Base-by-base conservation (phyloP, 2,797 vertebrate species). In the Pipistrellus nathusii region DNA sequence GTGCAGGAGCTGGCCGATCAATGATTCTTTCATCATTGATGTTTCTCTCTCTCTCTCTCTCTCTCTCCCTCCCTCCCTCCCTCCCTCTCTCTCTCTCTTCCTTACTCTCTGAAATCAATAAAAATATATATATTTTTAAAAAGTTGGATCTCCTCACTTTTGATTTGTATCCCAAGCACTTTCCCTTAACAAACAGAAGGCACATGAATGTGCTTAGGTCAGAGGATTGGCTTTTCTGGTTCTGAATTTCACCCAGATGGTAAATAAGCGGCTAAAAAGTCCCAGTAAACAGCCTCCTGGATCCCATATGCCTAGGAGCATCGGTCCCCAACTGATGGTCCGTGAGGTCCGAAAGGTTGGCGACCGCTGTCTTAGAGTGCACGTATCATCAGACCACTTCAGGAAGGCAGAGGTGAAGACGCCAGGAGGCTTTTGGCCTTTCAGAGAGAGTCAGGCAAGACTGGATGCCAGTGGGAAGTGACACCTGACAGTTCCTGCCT, bases 111-210 rank as follows among this genome's bases (percentile, higher is more conserved):
- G n/a, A 66, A 66, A 66, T 66, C 12, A 32, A 32, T 66, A 17
- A 64, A 64, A 64, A 64, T 8, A 64, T 64, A 62, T 62, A 14
- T 48, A 15, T 30, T 30, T 30, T 1, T 1, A 64, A 62, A n/a
- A 66, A 75, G 18, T 17, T 30, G 46, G 27, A 88, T 57, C 59
- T 92, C 46, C 51, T 92, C 81, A 88, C 48, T 93, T 90, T 95
- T 92, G 75, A 84, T 92, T 92, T 96, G 81, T 51, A 91, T 48
- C 23, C 59, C 68, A 87, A 96, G 25, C 27, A 82, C 51, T 76
- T 48, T 1, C 1, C 7, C 68, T 90, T 90, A 76, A 64, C 84
- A 95, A 94, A 92, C 0, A 53, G 57, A 83, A 92, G 11, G 15
- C n/a, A 85, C 66, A 55, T n/a, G 32, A 84, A 92, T 14, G 44